Conservation (phyloP, 2,113 vertebrate genomes). For the Piprites chloris region DNA sequence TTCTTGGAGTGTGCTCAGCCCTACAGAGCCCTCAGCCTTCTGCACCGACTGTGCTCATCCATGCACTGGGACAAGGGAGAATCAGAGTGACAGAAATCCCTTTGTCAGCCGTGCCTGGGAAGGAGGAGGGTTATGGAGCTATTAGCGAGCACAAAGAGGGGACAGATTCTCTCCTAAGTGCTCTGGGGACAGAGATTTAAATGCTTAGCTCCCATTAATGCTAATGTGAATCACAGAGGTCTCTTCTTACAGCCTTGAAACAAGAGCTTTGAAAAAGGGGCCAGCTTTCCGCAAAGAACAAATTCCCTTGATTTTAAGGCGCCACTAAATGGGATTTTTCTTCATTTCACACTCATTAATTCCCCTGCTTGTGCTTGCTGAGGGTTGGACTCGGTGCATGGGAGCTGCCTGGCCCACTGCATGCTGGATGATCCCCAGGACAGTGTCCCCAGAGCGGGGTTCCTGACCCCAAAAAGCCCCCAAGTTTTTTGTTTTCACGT, state of each 20-base stretch:
- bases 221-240: neutral
- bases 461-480: neutral
- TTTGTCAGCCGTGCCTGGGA: conserved; percentile 33
- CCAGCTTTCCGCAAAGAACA: neutral
- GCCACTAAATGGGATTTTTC: neutral
- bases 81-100: conserved; percentile 11
- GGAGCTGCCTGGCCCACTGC: neutral
- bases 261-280: neutral
- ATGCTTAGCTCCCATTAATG: conserved; percentile 14
- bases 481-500: fast-evolving
- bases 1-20: neutral
- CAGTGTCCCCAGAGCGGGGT: neutral
- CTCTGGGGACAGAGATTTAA: conserved; percentile 35
- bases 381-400: neutral
- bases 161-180: neutral
- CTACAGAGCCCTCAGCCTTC: neutral
- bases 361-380: neutral
- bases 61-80: neutral
- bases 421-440: neutral
- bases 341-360: conserved; percentile 17
- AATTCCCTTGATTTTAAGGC: neutral
- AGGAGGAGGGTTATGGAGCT: conserved; percentile 24
- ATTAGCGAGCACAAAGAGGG: neutral
- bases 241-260: conserved; percentile 20
- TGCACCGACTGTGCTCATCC: neutral